Percentiles rank a stretch among this genome's conserved stretches.
Evolutionary conservation across 2,797 vertebrate genomes (phyloP).

Genomic region (Schizothorax lantsangensis): DNA sequence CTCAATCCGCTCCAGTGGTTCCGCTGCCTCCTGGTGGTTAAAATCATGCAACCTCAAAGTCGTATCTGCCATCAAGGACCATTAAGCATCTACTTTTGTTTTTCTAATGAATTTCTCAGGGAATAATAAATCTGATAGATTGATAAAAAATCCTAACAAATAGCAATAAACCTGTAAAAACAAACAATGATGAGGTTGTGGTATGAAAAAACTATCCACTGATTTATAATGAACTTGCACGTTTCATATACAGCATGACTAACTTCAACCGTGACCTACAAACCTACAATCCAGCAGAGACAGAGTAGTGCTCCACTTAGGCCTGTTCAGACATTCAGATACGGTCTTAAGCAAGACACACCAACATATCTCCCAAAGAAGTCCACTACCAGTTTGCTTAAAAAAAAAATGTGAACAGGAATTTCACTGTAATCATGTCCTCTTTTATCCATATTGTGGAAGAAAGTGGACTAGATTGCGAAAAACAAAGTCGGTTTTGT

Average conservation of each 20-base stretch:
- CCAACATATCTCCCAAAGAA: background rate
- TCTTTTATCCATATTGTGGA: constrained; percentile 29
- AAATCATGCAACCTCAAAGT: constrained; percentile 49
- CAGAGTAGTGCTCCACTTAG: background rate
- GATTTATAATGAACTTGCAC: background rate
- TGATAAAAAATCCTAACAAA: background rate
- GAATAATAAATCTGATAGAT: background rate
- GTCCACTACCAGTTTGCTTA: constrained; percentile 13
- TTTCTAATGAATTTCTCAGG: background rate
- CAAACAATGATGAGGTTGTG: background rate
- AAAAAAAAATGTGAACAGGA: background rate
- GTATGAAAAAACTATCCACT: background rate
- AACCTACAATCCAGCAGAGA: constrained; percentile 6
- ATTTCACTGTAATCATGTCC: constrained; percentile 38
- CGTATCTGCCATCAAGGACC: constrained; percentile 27
- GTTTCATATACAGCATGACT: background rate
- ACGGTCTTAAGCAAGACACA: background rate
- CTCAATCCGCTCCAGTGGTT: constrained; percentile 32
- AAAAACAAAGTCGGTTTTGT: constrained; percentile 45
- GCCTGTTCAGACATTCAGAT: background rate
- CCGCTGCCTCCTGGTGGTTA: constrained; percentile 71
- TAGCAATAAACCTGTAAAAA: background rate
- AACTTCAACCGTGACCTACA: background rate
- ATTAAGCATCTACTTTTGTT: constrained; percentile 29
- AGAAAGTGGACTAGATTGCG: constrained; percentile 32